Evolutionary conservation across 1,140 invertebrate genomes (phyloP).

Genomic region (fruit fly (Drosophila melanogaster)): Release_6_plus_ISO1_MT NC_004354.4:6429001-6429500

Average conservation of each 20-base stretch:
- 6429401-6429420: background rate
- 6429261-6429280: slow-evolving; percentile 3
- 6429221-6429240: background rate
- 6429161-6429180: background rate
- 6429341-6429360: slow-evolving; percentile 17
- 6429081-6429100: background rate
- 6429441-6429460: slow-evolving; percentile 29
- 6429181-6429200: background rate
- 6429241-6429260: background rate
- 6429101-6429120: background rate
- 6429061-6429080: background rate
- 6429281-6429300: slow-evolving; percentile 12
- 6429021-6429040: background rate
- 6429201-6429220: background rate
- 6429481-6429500: slow-evolving; percentile 48
- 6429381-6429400: background rate
- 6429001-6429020: background rate
- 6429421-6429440: slow-evolving; percentile 39
- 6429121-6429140: no score
- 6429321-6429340: slow-evolving; percentile 20
- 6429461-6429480: slow-evolving; percentile 46
- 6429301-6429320: slow-evolving; percentile 1
- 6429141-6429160: no score
- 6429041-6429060: no score
- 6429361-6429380: background rate